Conservation (phyloP, 2,888 invertebrate species). For the Hypomecis punctinalis region DNA sequence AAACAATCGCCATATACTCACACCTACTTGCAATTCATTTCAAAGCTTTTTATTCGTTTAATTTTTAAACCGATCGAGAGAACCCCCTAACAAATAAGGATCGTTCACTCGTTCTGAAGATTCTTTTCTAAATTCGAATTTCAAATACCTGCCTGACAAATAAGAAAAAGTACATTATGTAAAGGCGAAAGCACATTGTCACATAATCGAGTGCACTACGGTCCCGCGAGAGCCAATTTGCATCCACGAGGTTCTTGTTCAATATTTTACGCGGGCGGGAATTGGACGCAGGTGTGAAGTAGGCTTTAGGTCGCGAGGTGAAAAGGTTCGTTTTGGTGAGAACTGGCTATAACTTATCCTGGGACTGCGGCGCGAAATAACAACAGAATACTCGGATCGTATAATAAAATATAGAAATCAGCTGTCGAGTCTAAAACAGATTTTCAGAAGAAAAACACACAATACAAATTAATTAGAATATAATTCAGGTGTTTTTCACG, state of each 20-base stretch:
- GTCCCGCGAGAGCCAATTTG: conserved; percentile 57
- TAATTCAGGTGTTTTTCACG: background rate
- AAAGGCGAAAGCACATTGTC: conserved; percentile 49
- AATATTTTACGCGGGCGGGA: conserved; percentile 56
- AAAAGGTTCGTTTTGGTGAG: conserved; percentile 10
- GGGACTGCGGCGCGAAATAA: conserved; percentile 7
- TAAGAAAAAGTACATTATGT: conserved; percentile 45
- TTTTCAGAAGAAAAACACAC: too few species aligned
- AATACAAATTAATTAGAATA: background rate
- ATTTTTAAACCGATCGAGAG: too few species aligned
- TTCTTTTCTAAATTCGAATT: conserved; percentile 16
- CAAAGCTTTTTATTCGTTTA: too few species aligned
- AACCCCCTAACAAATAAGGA: background rate
- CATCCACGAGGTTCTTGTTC: conserved; percentile 53
- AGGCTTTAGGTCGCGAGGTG: conserved; percentile 28
- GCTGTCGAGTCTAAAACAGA: background rate
- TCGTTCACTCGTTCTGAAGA: background rate
- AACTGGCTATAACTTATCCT: conserved; percentile 11
- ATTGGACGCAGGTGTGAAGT: conserved; percentile 50
- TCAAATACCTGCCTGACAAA: conserved; percentile 21
- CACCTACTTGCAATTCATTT: too few species aligned
- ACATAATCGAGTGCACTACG: conserved; percentile 58
- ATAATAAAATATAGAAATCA: background rate
- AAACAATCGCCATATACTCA: too few species aligned
- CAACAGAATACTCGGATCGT: background rate